Base-by-base conservation (phyloP, 2,113 vertebrate species). In the Cryptoleucopteryx plumbea region DNA sequence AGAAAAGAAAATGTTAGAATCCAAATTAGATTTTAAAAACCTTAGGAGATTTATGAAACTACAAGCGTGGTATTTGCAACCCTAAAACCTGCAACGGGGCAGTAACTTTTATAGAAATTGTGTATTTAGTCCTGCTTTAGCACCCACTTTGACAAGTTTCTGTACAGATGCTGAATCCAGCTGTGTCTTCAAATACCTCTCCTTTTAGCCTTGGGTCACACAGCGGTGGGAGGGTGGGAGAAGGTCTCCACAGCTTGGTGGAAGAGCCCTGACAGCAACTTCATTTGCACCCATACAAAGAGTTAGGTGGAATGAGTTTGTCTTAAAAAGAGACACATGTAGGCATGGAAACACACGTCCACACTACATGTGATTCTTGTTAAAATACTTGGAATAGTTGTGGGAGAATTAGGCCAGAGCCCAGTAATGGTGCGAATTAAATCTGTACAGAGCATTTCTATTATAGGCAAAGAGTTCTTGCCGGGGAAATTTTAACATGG, bases 181-280 rank as follows among this genome's bases (percentile, higher is more conserved):
- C 3, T 19, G 75, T 10, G 10, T 22, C 59, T 53, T 22, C 71
- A 4, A 34, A 26, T 5, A 7, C 12, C 9, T 40, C 34, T 34
- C 31, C 32, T 43, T 62, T 36, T 4, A 2, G 3, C 65, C 19
- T 2, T 0, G 0, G 56, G 20, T 22, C 62, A 6, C 23, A 3
- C 48, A 21, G 19, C 3, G 8, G 11, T 10, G 45, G 68, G 77
- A 34, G 38, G 38, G 4, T 5, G 38, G 59, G 19, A 34, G 63
- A 8, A n/a, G 47, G 67, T 48, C 53, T 43, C 73, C 16, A 2
- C 1, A 6, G 61, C 18, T 21, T 7, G 10, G 47, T 43, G 65
- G 45, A 38, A 55, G n/a, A 55, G 82, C 71, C 48, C 47, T 4
- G 12, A 6, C 26, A 38, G 36, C 29, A 6, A 25, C 88, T 50